These are phyloP conservation scores for Plebejus argus DNA, from an alignment of 2,888 invertebrate genomes.

Conservation along the genomic window DNA sequence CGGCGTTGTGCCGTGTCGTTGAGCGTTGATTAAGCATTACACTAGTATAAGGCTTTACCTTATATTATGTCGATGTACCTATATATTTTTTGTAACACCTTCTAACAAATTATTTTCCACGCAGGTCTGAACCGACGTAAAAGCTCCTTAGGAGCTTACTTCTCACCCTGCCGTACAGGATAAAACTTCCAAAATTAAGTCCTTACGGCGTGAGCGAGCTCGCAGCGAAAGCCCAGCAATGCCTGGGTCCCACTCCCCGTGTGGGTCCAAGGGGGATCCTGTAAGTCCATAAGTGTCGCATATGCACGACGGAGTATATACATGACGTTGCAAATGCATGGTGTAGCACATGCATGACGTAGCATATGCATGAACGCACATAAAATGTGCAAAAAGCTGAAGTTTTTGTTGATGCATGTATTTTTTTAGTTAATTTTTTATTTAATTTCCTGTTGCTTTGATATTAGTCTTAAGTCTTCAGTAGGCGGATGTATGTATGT, in stretches of 20 bases:
- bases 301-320: background rate
- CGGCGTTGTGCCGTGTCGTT: too few species aligned
- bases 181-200: conserved; percentile 37
- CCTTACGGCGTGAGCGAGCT: conserved; percentile 38
- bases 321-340: too few species aligned
- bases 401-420: background rate
- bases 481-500: background rate
- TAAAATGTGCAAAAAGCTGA: background rate
- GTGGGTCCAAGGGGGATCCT: conserved; percentile 46
- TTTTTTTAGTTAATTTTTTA: background rate
- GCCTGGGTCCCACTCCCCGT: conserved; percentile 50
- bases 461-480: background rate
- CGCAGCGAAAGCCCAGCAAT: conserved; percentile 42
- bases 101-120: conserved; percentile 30
- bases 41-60: background rate
- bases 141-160: conserved; percentile 15
- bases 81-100: background rate
- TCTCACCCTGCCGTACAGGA: conserved; percentile 2
- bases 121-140: conserved; percentile 29
- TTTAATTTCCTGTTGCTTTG: background rate
- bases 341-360: too few species aligned
- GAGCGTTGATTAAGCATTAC: too few species aligned
- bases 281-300: conserved; percentile 46
- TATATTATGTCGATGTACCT: background rate
- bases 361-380: background rate